Base-by-base conservation (phyloP, 2,113 vertebrate genomes). In the Bufo bufo region DNA sequence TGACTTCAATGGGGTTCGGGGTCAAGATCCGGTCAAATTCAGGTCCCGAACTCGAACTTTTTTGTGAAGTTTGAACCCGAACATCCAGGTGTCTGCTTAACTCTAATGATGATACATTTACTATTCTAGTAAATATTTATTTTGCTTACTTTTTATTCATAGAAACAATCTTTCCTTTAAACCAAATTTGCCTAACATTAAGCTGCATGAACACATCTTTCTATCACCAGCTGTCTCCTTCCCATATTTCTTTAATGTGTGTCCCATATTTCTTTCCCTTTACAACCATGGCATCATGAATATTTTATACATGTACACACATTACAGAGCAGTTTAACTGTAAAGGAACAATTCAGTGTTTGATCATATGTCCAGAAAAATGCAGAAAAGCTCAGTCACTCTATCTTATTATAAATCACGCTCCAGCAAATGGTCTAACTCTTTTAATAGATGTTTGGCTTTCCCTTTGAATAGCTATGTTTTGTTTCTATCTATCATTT, bases 361-460 rank as follows among this genome's bases (percentile, higher is more conserved):
- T 86, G 59, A 80, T 87, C 77, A 87, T 43, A 23, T 87, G 77
- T 69, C 77, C 77, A 72, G 77, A 17, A 54, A 47, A 87, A 87
- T 54, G 43, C 23, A 69, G 63, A 19, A 49, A 16, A n/a, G 80
- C 52, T 43, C 14, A 58, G 20, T 58, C 33, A 45, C 52, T 72
- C 14, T 49, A 58, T 81, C 33, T 20, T 69, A 19, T 33, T 50
- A 79, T 47, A 80, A 56, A 80, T 33, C 17, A 43, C 4, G 50
- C 74, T 79, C 77, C 54, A 54, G 54, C 4, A 75, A 87, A 80
- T 54, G n/a, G 54, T 49, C 16, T 49, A 72, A 85, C 54, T 85
- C 23, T 59, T 80, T 80, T 19, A 61, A 47, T 85, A 52, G 45
- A 84, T 83, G 23, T 85, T 47, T 56, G 20, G 16, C 47, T 75